phyloP scores from a whole-genome alignment of 2,113 vertebrate species.

The Hippocampus guttulatus region DNA sequence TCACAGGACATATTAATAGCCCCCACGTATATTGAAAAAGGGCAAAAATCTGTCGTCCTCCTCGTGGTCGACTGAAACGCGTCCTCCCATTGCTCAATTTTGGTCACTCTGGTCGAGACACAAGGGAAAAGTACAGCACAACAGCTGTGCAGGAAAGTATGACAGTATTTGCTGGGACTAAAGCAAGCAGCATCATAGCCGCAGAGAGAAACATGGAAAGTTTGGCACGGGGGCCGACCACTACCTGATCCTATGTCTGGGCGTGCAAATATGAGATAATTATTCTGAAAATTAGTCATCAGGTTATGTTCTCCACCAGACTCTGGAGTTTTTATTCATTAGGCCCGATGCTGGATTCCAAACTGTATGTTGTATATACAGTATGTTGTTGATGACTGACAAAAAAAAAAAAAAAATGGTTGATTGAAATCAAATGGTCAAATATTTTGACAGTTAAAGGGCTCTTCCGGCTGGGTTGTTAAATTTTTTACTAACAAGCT shows the following conservation, averaged over 20 bases:
- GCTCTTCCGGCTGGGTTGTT: no score
- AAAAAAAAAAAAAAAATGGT: neutral
- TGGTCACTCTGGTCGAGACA: conserved; percentile 39
- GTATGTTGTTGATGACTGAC: neutral
- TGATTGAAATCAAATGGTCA: conserved; percentile 2
- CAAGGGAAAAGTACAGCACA: conserved; percentile 55
- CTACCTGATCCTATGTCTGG: conserved; percentile 54
- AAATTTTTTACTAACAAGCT: neutral
- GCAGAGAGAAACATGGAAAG: conserved; percentile 72
- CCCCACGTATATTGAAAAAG: conserved; percentile 13
- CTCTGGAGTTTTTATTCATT: conserved; percentile 17
- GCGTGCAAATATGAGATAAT: conserved; percentile 65
- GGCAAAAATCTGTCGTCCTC: conserved; percentile 39
- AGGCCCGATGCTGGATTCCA: conserved; percentile 12
- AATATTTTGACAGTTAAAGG: conserved; percentile 20
- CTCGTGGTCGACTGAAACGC: conserved; percentile 56
- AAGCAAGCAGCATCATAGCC: conserved; percentile 48
- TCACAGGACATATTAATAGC: neutral
- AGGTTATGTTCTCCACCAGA: conserved; percentile 30
- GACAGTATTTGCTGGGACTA: conserved; percentile 55
- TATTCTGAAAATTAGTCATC: conserved; percentile 57
- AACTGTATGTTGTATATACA: conserved; percentile 27
- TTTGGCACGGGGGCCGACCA: conserved; percentile 50
- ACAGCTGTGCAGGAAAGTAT: conserved; percentile 69
- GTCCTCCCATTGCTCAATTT: conserved; percentile 49